phyloP scores from a whole-genome alignment of 2,888 invertebrate species.

The Caenorhabditis imperialis region DNA sequence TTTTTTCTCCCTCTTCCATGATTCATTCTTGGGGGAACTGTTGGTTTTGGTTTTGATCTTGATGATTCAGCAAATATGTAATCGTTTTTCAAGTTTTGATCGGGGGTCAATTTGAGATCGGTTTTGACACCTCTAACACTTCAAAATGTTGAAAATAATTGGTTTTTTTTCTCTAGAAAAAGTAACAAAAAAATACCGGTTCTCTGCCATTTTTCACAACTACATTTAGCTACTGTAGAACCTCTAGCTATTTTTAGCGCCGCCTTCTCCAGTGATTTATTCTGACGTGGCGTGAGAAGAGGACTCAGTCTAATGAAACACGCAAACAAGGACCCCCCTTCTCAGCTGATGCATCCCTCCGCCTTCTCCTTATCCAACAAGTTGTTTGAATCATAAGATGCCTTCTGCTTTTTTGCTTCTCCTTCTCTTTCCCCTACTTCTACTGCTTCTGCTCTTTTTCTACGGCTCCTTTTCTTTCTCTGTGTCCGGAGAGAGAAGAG shows the following conservation, averaged over 20 bases:
- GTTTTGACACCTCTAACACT: too few relatives aligned
- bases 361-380: conserved; percentile 25
- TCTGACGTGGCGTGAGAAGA: conserved; percentile 8
- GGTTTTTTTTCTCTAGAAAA: conserved; percentile 16
- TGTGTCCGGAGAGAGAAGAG: too few relatives aligned
- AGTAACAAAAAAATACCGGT: conserved; percentile 23
- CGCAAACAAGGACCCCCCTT: conserved; percentile 2
- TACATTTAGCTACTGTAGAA: too few relatives aligned
- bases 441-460: conserved; percentile 32
- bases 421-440: neutral
- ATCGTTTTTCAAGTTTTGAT: too few relatives aligned
- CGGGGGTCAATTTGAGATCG: too few relatives aligned
- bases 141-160: too few relatives aligned
- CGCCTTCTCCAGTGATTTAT: conserved; percentile 4
- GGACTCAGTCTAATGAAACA: conserved; percentile 12
- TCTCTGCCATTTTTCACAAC: too few relatives aligned
- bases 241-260: too few relatives aligned
- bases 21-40: neutral
- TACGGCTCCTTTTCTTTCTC: conserved; percentile 20
- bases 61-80: too few relatives aligned
- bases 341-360: neutral
- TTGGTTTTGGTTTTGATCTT: too few relatives aligned
- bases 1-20: neutral
- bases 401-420: neutral
- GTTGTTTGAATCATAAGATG: conserved; percentile 49